Evolutionary conservation across 2,888 invertebrate species (phyloP).

Genomic region (Tanypteryx hageni): DNA sequence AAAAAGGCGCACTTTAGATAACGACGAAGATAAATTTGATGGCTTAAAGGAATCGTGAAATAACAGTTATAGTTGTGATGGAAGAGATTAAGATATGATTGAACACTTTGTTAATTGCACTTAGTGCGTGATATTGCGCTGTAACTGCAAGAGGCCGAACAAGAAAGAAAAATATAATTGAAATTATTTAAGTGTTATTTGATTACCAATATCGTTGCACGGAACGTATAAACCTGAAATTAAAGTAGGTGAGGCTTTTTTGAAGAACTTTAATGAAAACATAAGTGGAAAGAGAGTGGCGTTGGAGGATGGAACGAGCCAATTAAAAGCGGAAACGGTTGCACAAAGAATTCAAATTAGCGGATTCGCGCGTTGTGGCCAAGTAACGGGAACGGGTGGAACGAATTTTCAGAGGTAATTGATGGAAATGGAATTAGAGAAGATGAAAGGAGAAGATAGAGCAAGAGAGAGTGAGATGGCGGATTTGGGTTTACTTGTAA

Average conservation of each 20-base stretch:
- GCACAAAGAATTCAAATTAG: neutral
- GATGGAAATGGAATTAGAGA: constrained; percentile 6
- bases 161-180: too few species aligned
- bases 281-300: neutral
- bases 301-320: neutral
- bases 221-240: neutral
- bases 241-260: neutral
- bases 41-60: too few species aligned
- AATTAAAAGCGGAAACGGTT: neutral
- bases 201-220: neutral
- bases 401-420: neutral
- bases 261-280: constrained; percentile 23
- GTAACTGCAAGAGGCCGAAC: too few species aligned
- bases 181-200: too few species aligned
- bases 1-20: too few species aligned
- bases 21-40: too few species aligned
- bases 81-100: too few species aligned
- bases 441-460: neutral
- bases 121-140: too few species aligned
- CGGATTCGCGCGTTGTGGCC: neutral
- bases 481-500: too few species aligned
- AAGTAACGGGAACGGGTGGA: neutral
- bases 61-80: too few species aligned
- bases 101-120: too few species aligned
- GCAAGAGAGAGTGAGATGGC: too few species aligned